Base-by-base conservation (phyloP, 2,113 vertebrate species). In the Aleadryas rufinucha region DNA sequence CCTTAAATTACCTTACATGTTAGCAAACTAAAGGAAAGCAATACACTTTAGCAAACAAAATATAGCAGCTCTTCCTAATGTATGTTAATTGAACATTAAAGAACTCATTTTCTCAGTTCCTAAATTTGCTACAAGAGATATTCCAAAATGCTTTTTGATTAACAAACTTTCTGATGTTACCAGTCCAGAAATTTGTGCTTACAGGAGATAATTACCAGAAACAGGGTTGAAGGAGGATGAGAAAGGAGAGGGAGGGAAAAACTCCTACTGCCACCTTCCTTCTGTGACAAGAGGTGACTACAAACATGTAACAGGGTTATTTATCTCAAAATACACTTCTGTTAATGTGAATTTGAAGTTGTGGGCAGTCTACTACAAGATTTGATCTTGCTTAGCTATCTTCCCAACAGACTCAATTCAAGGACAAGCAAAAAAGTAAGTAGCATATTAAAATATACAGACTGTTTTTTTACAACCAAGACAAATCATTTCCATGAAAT, bases 161-260 rank as follows among this genome's bases (percentile, higher is more conserved):
- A 96, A 94, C 92, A 96, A 94, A 96, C 86, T 92, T 89, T 93
- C 95, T 95, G 83, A 96, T 94, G 86, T 90, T 90, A 96, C 95
- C 94, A 76, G 69, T 93, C 90, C 61, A 94, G 72, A 95, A 96
- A 93, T 96, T 90, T 94, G 84, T 96, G 94, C 93, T 96, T 93
- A 92, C 11, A 1, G 37, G 57, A 97, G 92, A 96, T 96, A 96
- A 96, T 94, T 78, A 94, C 84, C 86, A 96, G 68, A 90, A 95
- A 96, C 12, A 50, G 41, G 61, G 53, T 30, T 71, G 93, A 95
- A 84, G 76, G 33, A 97, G 39, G 39, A 95, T 95, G 78, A 83
- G 70, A 91, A 50, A 87, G 69, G 27, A 84, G 57, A 83, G 33
- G 52, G 44, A 85, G 33, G 27, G 35, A 72, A 77, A 75, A 91